Base-by-base conservation (phyloP, 2,888 invertebrate genomes). In the Sisyra terminalis region DNA sequence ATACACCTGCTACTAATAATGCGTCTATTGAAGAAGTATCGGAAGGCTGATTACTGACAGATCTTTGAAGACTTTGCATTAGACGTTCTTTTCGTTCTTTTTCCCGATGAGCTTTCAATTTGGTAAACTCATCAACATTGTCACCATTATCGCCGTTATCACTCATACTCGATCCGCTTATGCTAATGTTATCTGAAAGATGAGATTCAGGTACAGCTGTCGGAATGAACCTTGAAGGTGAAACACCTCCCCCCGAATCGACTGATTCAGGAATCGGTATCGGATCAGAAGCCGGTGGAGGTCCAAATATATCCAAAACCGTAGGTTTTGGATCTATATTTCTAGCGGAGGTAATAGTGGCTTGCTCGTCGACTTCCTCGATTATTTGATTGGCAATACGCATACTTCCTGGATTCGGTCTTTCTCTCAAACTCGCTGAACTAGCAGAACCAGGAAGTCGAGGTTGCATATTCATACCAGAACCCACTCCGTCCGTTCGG, bases 331-430 rank as follows among this genome's bases (percentile, higher is more conserved):
- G 59, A 46, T 70, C 66, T 58, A 71, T 59, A 41, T 61, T 56
- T 52, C 75, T 73, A 64, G 74, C 73, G 36, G 86, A 85, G 4
- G 79, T 83, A 45, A 85, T 78, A 8, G 86, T 87, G 53, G 75
- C 68, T 58, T 87, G 86, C 55, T 87, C 87, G 54, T 87, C 87
- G 1, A 80, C 75, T 59, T 80, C 78, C 55, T 80, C 79, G 46
- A 80, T 81, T 11, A 80, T 73, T 52, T 82, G 78, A 53, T 78
- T 75, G 1, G 78, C 71, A 10, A 81, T 73, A 52, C 76, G 70
- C 68, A 75, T 72, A 50, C 72, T 74, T 49, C 70, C 72, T 42
- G 47, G 44, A 42, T 50, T 45, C 30, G 40, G 40, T 6, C 39
- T 18, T 34, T 50, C 55, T 1, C 50, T 51, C 39, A 64, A 47